phyloP scores from a whole-genome alignment of 2,797 vertebrate species.

The Sebastes aleutianus region DNA sequence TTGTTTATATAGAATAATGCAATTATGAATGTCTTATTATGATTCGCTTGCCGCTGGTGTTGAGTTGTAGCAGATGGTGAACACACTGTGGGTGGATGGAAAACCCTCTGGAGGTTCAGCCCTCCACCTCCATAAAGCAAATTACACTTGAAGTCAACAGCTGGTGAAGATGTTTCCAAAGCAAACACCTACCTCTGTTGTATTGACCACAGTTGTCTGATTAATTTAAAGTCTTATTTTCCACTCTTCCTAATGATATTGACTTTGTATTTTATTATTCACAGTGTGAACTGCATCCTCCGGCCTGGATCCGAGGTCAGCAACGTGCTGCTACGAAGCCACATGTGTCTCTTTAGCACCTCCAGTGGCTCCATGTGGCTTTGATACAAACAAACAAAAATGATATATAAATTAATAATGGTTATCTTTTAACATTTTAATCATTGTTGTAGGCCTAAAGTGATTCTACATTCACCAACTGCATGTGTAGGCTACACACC shows the following conservation, averaged over 20 bases:
- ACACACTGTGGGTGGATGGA: slow-evolving; percentile 5
- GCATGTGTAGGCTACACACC: too few species aligned
- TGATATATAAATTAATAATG: too few species aligned
- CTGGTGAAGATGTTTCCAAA: slow-evolving; percentile 1
- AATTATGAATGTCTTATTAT: background rate
- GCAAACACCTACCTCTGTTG: background rate
- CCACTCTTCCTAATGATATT: background rate
- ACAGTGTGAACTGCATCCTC: background rate
- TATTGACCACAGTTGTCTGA: background rate
- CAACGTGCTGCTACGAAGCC: fast-evolving
- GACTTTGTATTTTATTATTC: background rate
- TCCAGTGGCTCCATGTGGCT: too few species aligned
- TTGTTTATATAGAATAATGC: background rate
- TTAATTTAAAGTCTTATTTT: background rate
- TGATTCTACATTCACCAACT: too few species aligned
- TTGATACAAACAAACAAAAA: too few species aligned
- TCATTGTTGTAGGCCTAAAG: too few species aligned
- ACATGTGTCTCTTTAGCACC: too few species aligned
- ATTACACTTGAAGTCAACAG: background rate
- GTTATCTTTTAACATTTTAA: too few species aligned
- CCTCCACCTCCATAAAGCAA: background rate
- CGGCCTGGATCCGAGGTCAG: background rate
- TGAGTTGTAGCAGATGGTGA: background rate
- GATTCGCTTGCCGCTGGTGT: background rate
- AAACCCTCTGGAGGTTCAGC: slow-evolving; percentile 6